Percentiles rank a stretch among this genome's conserved stretches.
phyloP scores from a whole-genome alignment of 1,140 invertebrate species.

The Magallana ariakensis region DNA sequence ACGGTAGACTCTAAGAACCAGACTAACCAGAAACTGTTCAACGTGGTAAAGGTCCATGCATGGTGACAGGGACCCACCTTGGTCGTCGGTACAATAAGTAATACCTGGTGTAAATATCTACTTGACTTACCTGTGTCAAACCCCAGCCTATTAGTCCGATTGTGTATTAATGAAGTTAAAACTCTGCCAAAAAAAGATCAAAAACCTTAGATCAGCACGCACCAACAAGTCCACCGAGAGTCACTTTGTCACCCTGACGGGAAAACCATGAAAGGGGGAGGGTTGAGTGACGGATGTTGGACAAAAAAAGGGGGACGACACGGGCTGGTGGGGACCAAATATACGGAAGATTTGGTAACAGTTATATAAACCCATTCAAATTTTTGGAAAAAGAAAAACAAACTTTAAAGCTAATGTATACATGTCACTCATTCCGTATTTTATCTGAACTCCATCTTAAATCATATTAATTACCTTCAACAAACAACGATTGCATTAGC shows the following conservation, averaged over 20 bases:
- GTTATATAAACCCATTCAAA: background rate
- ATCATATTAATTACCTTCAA: background rate
- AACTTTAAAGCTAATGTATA: background rate
- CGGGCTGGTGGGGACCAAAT: background rate
- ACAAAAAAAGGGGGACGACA: background rate
- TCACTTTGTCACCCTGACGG: background rate
- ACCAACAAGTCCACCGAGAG: background rate
- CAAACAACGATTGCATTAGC: background rate
- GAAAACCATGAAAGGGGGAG: background rate
- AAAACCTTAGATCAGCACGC: slow-evolving; percentile 4
- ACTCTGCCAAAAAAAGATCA: background rate
- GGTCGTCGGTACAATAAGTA: background rate
- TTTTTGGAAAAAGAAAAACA: background rate
- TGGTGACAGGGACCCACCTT: background rate
- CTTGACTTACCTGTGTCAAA: slow-evolving; percentile 33
- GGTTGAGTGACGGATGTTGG: background rate
- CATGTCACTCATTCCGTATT: background rate
- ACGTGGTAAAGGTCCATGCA: slow-evolving; percentile 26
- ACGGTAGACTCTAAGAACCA: background rate
- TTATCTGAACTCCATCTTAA: background rate
- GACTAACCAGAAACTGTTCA: background rate
- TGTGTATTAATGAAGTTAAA: slow-evolving; percentile 12
- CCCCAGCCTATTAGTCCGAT: background rate
- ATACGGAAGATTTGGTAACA: background rate
- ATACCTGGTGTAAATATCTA: slow-evolving; percentile 10